A percentile compares a stretch with the other conserved stretches of the same genome.
phyloP scores from a whole-genome alignment of 2,888 invertebrate genomes.

The Protodeltote pygarga region DNA sequence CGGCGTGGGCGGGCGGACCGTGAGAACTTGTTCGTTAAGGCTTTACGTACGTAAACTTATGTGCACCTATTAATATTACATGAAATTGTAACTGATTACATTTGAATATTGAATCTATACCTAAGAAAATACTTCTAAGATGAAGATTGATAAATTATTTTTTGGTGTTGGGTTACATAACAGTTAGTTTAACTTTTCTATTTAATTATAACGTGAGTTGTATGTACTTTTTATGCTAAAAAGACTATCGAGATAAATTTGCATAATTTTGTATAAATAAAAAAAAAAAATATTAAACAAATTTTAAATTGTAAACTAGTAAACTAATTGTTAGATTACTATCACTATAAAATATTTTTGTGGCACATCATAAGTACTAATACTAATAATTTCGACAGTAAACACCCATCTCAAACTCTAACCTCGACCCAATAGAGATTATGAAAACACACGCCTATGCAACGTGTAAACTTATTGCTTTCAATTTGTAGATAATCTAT shows the following conservation, averaged over 20 bases:
- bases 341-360: too few species aligned
- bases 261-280: too few species aligned
- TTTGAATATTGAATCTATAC: conserved; percentile 29
- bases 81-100: conserved; percentile 25
- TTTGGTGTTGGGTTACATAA: background rate
- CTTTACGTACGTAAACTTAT: conserved; percentile 17
- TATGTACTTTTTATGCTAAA: too few species aligned
- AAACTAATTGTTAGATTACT: too few species aligned
- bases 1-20: conserved; percentile 57
- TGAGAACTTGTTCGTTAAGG: conserved; percentile 53
- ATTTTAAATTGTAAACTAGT: too few species aligned
- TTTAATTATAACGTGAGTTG: too few species aligned
- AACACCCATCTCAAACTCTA: conserved; percentile 28
- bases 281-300: too few species aligned
- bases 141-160: conserved; percentile 6
- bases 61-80: conserved; percentile 45
- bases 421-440: conserved; percentile 45
- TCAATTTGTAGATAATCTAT: conserved; percentile 49
- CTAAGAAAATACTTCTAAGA: conserved; percentile 14
- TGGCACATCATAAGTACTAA: background rate
- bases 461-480: conserved; percentile 41
- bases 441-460: conserved; percentile 43
- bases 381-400: conserved; percentile 32
- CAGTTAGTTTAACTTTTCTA: too few species aligned
- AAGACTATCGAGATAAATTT: too few species aligned